Evolutionary conservation across 2,888 invertebrate genomes (phyloP), one percentile per base, ranked within the genome.

Genomic region (Rapana venosa): DNA sequence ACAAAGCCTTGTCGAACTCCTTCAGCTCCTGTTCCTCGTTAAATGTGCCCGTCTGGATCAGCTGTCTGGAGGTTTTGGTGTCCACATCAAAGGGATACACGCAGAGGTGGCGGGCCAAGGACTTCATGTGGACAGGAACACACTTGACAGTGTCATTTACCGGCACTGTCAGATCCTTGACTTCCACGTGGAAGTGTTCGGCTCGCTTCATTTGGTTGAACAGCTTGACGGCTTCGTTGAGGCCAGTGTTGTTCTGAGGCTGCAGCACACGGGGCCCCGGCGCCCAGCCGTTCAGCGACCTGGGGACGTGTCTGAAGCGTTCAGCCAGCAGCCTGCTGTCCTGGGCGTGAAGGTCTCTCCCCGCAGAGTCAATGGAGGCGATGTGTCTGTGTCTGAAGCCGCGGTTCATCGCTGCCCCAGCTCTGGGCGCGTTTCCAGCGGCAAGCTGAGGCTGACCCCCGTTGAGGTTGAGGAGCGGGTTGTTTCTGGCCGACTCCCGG

Each of bases 1-100:
- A 8, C 74, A 87, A 47, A 17, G 87, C 87, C 1, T 11, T 26
- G n/a, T 20, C 11, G 56, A 87, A 87, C 56, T 87, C 74, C 6
- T 15, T 66, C 87, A 87, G 77, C 74, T 87, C 87, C n/a, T 47
- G 8, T 6, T 74, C 74, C 56, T 87, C 87, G 36, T 47, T 30
- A 32, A 30, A 87, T 2, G 36, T 87, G 26, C 87, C 87, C 20
- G n/a, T 36, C 77, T 17, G 36, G 17, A 47, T 36, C 47, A 87
- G 8, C 87, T 87, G 66, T 30, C 11, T 83, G 81, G 81, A 83
- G 22, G 81, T 22, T 47, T 47, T 47, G 47, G 81, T 83, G 77
- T 87, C 87, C 66, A 56, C 70, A 20, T 30, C 4, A 17, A n/a
- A 26, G 30, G 87, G 56, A 56, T 87, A 56, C 47, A 87, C 77